These are phyloP conservation scores for Gopherus flavomarginatus DNA, from an alignment of 2,113 vertebrate genomes.

Conservation along the genomic window DNA sequence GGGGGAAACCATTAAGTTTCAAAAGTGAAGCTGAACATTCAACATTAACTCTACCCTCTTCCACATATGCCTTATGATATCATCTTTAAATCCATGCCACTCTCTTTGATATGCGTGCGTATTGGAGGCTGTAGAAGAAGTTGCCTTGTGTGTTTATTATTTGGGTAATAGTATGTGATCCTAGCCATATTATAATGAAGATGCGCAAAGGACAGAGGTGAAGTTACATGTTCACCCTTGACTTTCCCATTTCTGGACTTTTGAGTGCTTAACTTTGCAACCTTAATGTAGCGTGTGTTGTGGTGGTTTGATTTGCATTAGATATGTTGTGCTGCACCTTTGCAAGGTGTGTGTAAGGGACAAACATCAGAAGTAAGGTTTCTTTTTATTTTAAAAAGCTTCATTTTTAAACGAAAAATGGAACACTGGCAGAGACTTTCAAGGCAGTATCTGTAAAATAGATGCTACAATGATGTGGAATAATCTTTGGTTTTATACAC, in stretches of 20 bases:
- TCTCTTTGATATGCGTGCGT: neutral
- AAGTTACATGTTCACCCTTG: neutral
- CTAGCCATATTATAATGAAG: neutral
- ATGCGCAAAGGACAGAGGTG: neutral
- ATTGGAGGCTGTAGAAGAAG: neutral
- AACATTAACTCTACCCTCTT: neutral
- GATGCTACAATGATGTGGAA: neutral
- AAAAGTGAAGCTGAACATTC: neutral
- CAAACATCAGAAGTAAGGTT: neutral
- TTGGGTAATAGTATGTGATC: fast-evolving
- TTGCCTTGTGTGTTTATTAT: neutral
- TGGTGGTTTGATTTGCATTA: neutral
- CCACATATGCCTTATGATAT: neutral
- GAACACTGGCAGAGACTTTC: too few species aligned
- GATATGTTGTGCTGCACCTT: fast-evolving
- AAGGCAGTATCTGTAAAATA: slow-evolving; percentile 18
- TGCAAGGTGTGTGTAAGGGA: fast-evolving
- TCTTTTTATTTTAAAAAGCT: neutral
- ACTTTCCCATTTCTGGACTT: fast-evolving
- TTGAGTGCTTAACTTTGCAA: neutral
- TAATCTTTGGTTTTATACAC: slow-evolving; percentile 1
- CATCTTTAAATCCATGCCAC: neutral
- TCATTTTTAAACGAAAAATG: neutral
- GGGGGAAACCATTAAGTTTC: neutral
- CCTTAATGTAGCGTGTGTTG: neutral